These are phyloP conservation scores for Syrrhaptes paradoxus DNA, from an alignment of 2,113 vertebrate genomes.

Conservation along the genomic window DNA sequence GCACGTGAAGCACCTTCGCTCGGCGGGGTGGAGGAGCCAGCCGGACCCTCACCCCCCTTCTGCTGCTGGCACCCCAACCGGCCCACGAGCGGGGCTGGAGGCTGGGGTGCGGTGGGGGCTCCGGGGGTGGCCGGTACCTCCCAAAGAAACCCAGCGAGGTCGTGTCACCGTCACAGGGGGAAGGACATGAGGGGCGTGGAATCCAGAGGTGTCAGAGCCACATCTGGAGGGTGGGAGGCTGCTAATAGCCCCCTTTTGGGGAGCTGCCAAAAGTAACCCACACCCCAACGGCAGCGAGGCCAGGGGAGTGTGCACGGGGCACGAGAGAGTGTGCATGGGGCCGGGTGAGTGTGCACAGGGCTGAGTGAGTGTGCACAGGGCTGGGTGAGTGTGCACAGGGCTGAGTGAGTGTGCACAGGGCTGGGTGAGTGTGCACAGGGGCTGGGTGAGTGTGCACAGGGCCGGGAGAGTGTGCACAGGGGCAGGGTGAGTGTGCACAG, in stretches of 20 bases:
- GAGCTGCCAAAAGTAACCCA: background rate
- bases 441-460: too few species aligned
- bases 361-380: background rate
- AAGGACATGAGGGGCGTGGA: fast-evolving
- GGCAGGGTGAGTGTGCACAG: fast-evolving
- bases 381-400: background rate
- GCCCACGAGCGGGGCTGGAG: background rate
- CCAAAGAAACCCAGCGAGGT: background rate
- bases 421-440: background rate
- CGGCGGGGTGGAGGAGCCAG: background rate
- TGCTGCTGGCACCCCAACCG: background rate
- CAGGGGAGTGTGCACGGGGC: too few species aligned
- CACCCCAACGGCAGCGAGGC: background rate
- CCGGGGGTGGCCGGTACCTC: too few species aligned
- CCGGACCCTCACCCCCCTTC: background rate
- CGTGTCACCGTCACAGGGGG: fast-evolving
- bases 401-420: too few species aligned
- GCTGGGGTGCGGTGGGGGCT: background rate
- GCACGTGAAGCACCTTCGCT: background rate
- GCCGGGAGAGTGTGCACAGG: background rate
- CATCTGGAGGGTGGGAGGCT: background rate
- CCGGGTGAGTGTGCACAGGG: background rate
- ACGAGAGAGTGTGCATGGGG: too few species aligned
- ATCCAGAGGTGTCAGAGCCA: background rate
- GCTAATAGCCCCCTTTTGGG: background rate